phyloP scores from a whole-genome alignment of 1,140 invertebrate genomes.

The Dendrolimus punctatus region DNA sequence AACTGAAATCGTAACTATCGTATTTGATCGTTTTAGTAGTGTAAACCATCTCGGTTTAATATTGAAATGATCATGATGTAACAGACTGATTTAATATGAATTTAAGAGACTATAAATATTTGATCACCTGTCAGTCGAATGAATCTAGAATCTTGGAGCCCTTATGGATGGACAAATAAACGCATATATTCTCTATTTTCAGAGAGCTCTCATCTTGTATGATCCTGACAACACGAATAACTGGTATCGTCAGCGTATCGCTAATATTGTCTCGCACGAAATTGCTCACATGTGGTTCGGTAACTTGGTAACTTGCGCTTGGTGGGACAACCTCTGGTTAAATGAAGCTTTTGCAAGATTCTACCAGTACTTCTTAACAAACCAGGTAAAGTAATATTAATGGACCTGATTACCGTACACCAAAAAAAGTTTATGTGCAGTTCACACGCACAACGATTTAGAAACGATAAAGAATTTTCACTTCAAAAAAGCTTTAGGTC shows the following conservation, averaged over 20 bases:
- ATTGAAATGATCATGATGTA: too few species aligned
- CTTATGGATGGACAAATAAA: background rate
- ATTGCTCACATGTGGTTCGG: slow-evolving; percentile 72
- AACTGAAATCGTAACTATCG: too few species aligned
- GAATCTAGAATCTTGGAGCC: too few species aligned
- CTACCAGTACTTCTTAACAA: slow-evolving; percentile 79
- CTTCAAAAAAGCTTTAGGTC: too few species aligned
- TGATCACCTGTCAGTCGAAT: too few species aligned
- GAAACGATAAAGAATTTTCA: too few species aligned
- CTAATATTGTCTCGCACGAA: slow-evolving; percentile 66
- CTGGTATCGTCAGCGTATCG: slow-evolving; percentile 69
- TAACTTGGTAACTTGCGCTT: slow-evolving; percentile 75
- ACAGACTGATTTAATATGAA: too few species aligned
- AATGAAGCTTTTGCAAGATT: slow-evolving; percentile 81
- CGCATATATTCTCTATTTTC: slow-evolving; percentile 14
- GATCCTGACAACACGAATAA: slow-evolving; percentile 46
- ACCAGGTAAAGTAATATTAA: slow-evolving; percentile 29
- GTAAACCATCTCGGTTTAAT: too few species aligned
- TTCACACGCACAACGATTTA: too few species aligned
- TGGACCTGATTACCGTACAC: background rate
- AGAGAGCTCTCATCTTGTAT: slow-evolving; percentile 56
- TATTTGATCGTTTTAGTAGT: too few species aligned
- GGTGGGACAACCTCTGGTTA: slow-evolving; percentile 80
- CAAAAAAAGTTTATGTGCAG: too few species aligned
- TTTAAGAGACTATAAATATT: too few species aligned